Conservation (phyloP, 2,888 invertebrate species). For the Agrypnus murinus region DNA sequence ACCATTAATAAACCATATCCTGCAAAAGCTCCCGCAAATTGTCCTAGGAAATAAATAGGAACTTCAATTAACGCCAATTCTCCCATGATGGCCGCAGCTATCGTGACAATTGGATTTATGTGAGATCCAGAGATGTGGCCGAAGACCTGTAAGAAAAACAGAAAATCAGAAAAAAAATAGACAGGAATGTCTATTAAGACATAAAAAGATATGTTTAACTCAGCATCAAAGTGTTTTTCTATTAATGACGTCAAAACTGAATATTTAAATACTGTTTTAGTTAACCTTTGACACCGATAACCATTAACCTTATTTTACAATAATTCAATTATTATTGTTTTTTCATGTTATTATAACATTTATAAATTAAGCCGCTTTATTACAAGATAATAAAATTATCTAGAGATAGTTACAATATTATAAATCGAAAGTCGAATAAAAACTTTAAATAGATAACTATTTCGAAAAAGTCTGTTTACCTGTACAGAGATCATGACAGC, state of each 20-base stretch:
- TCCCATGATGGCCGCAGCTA: conserved; percentile 80
- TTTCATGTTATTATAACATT: background rate
- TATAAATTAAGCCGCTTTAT: background rate
- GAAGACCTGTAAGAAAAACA: conserved; percentile 74
- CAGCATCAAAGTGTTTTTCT: background rate
- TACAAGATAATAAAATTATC: no score
- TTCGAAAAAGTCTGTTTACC: no score
- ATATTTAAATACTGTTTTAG: background rate
- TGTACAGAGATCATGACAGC: conserved; percentile 81
- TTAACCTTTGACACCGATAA: no score
- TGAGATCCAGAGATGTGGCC: conserved; percentile 87
- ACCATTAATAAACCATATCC: conserved; percentile 82
- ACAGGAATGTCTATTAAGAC: background rate
- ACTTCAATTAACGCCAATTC: conserved; percentile 74
- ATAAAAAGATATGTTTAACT: background rate
- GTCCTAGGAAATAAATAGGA: conserved; percentile 77
- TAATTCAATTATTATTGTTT: no score
- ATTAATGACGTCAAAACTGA: background rate
- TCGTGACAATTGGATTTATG: conserved; percentile 84
- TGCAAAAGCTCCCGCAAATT: conserved; percentile 79
- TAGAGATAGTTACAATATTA: no score
- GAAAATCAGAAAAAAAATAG: background rate
- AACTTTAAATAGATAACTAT: no score
- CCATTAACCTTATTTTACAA: no score
- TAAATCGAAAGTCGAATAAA: no score